Base-by-base conservation (phyloP, 2,888 invertebrate genomes). In the Tridacna gigas region DNA sequence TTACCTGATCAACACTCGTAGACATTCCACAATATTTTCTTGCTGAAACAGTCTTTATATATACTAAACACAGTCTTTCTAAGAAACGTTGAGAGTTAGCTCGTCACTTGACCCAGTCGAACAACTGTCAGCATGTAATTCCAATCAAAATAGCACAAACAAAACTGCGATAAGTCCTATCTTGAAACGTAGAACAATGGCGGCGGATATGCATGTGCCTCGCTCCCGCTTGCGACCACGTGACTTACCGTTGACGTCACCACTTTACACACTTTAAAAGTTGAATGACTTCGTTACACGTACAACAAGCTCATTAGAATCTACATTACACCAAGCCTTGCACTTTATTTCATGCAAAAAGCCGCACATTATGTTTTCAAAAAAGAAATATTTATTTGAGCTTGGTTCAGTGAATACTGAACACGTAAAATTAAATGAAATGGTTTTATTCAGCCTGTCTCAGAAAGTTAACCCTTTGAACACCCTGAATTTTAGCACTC, bases 1-100 rank as follows among this genome's bases (percentile, higher is more conserved):
- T 82, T 91, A 93, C 93, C 94, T 94, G 94, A 91, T 94, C 93
- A 82, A 94, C 91, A 91, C 92, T 93, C 88, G 93, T 92, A 90
- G 94, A 94, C 94, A 94, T 94, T 91, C 92, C 94, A 93, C 90
- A 89, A 67, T 79, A 79, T 89, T 88, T 83, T 83, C 74, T 75
- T 66, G 67, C 74, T 79, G 77, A 74, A 82, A 79, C 75, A 74
- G 80, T 89, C 77, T 80, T 78, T 81, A 63, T 83, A 81, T 71
- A 65, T 69, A 76, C 81, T 81, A 83, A 89, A 79, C 77, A 84
- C 80, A 80, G 87, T 88, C 84, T 84, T 82, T 86, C 75, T 79
- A 74, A 82, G 79, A 65, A 77, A 80, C 63, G 37, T 45, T 48
- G 82, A 79, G 74, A 45, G 28, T 76, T 80, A 71, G 15, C 63